A percentile compares a stretch with the other conserved stretches of the same genome.
phyloP scores from a whole-genome alignment of 1,140 invertebrate species.

The Drosophila persimilis region DNA sequence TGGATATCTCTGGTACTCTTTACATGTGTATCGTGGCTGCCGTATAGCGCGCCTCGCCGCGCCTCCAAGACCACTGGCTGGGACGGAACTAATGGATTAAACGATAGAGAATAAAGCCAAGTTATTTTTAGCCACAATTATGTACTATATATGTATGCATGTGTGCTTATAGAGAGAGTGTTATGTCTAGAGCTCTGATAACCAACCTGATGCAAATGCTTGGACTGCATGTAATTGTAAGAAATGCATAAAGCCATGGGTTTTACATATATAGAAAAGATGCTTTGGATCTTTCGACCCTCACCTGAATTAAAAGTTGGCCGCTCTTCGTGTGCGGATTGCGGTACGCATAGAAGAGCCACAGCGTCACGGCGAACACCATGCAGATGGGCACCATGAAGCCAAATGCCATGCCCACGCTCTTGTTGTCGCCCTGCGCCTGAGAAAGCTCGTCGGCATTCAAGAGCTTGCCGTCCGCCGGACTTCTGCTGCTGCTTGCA shows the following conservation, averaged over 20 bases:
- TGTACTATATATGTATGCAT: too few species aligned
- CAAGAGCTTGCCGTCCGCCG: slow-evolving; percentile 40
- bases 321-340: slow-evolving; percentile 97
- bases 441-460: slow-evolving; percentile 36
- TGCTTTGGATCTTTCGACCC: neutral
- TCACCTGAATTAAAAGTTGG: slow-evolving; percentile 97
- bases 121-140: neutral
- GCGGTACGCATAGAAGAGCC: slow-evolving; percentile 96
- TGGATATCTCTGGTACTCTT: slow-evolving; percentile 6
- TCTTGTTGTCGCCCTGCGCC: slow-evolving; percentile 58
- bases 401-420: slow-evolving; percentile 71
- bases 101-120: slow-evolving; percentile 5
- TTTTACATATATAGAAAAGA: neutral
- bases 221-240: slow-evolving; percentile 75
- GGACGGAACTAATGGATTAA: slow-evolving; percentile 92
- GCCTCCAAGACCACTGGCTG: slow-evolving; percentile 94
- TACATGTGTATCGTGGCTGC: slow-evolving; percentile 97
- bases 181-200: too few species aligned
- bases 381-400: slow-evolving; percentile 80
- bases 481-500: slow-evolving; percentile 9
- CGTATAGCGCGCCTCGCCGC: slow-evolving; percentile 95
- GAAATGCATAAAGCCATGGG: slow-evolving; percentile 16
- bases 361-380: slow-evolving; percentile 85
- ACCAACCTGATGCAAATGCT: slow-evolving; percentile 82
- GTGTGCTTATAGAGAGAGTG: too few species aligned